Evolutionary conservation across 2,113 vertebrate species (phyloP), one percentile per base, ranked within the genome.

Genomic region (Varanus komodoensis): DNA sequence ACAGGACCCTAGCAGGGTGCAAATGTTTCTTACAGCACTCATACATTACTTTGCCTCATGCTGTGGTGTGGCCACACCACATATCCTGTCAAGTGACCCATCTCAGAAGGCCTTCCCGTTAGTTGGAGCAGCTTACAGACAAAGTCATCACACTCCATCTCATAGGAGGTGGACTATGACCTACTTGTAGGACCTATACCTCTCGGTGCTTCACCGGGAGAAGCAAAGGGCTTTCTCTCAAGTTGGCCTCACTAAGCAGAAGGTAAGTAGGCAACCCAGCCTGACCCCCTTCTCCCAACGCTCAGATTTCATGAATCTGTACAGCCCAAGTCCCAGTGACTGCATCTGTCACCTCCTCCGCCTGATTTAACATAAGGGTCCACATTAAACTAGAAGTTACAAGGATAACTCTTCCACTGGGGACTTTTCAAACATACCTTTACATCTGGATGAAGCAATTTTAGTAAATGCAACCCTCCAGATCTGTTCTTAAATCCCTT

Each of bases 141-240:
- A 34, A n/a, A 6, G 61, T 25, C 9, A 38, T 19, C 38, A 15
- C 23, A 19, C 29, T 57, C 23, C 3, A 14, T 23, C 23, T 25
- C 75, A 14, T 2, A 9, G 21, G 21, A 7, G 61, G 87, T 19
- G 21, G 19, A 67, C 25, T 19, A 54, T 17, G 61, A 3, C 0
- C 21, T 6, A 19, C 57, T 21, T 1, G 1, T 4, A 57, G 8
- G 15, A 12, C 1, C 67, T 12, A 12, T 8, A 0, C 79, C n/a
- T 14, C 8, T 64, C 34, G n/a, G 27, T 27, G 67, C 19, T 54
- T 87, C 74, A n/a, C 9, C 6, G 29, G 48, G 25, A 87, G 27
- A 78, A 87, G n/a, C 54, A 67, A 3, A 44, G 38, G 15, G 23
- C 21, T 29, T 25, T 75, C 34, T n/a, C 54, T 25, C 34, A 44